Base-by-base conservation (phyloP, 1,140 invertebrate species). In the Chironomus tepperi region DNA sequence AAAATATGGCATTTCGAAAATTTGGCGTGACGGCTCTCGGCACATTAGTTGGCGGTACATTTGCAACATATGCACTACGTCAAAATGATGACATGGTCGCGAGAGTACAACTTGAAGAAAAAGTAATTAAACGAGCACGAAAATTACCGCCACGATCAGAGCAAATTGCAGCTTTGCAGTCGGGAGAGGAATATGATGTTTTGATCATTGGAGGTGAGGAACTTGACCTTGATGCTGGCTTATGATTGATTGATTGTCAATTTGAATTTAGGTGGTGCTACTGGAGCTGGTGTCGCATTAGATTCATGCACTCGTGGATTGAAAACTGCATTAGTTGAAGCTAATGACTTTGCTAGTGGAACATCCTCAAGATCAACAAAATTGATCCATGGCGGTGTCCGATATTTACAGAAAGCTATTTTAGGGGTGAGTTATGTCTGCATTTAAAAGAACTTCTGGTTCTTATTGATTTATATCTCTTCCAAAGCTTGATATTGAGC, bases 321-420 rank as follows among this genome's bases (percentile, higher is more conserved):
- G 47, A 97, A 96, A 81, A 99, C 98, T 12, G 97, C 96, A 0
- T 81, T 99, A 42, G 93, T 99, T 1, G 98, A 99, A 84, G 89
- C 91, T 73, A 97, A 98, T 83, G 98, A 99, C 83, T 99, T 99
- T 86, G 91, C 95, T 7, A 96, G 95, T 75, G 98, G 98, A 16
- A 99, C 98, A 0, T 97, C 95, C 42, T 98, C 95, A 75, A 86
- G 94, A 70, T 97, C 94, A 79, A 99, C 98, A 0, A 99, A 99
- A 85, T 86, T 99, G 1, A 98, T 99, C 78, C 98, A 99, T 84
- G 98, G 98, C n/a, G 98, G 97, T 73, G 97, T 99, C 0, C 87
- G 97, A 73, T 99, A 98, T 83, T 84, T 99, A 43, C 97, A 99
- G 83, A 99, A 99, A 82, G 98, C 98, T 5, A 97, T 99, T 75